A percentile compares a stretch with the other conserved stretches of the same genome.
phyloP scores from a whole-genome alignment of 2,113 vertebrate species.

The Silurus meridionalis region DNA sequence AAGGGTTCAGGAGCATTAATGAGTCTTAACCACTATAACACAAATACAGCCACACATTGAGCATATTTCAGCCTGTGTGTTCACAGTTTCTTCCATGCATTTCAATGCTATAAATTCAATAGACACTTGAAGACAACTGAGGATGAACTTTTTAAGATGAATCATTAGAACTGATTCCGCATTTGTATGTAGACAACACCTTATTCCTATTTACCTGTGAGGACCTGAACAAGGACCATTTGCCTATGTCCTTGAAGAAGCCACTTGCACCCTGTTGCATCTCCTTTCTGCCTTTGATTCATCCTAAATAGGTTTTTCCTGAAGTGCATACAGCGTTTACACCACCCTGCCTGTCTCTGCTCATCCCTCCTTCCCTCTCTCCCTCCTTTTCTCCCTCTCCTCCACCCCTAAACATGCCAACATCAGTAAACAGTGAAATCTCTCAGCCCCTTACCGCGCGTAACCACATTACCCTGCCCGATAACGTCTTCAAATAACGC shows the following conservation, averaged over 20 bases:
- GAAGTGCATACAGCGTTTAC: constrained; percentile 87
- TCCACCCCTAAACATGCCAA: constrained; percentile 84
- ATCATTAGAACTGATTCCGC: not conserved
- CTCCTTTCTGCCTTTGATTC: constrained; percentile 61
- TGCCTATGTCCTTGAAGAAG: constrained; percentile 68
- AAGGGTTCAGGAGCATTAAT: not conserved
- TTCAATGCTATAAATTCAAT: not conserved
- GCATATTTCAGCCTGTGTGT: no score
- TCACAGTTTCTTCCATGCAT: not conserved
- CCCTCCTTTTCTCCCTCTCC: constrained; percentile 32
- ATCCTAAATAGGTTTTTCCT: constrained; percentile 86
- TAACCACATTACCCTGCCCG: constrained; percentile 93
- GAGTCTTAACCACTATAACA: not conserved
- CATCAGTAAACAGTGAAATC: constrained; percentile 96
- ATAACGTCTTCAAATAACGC: constrained; percentile 98
- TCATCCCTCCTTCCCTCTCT: constrained; percentile 22
- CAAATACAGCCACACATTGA: not conserved
- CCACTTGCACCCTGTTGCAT: constrained; percentile 48
- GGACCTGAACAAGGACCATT: constrained; percentile 49
- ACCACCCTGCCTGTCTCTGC: constrained; percentile 57
- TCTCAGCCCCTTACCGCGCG: constrained; percentile 86
- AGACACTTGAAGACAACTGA: no score
- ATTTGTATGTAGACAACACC: constrained; percentile 57
- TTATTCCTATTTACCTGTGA: not conserved
- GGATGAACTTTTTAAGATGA: not conserved